Evolutionary conservation across 2,797 vertebrate species (phyloP).

Genomic region (Gambelia wislizenii): DNA sequence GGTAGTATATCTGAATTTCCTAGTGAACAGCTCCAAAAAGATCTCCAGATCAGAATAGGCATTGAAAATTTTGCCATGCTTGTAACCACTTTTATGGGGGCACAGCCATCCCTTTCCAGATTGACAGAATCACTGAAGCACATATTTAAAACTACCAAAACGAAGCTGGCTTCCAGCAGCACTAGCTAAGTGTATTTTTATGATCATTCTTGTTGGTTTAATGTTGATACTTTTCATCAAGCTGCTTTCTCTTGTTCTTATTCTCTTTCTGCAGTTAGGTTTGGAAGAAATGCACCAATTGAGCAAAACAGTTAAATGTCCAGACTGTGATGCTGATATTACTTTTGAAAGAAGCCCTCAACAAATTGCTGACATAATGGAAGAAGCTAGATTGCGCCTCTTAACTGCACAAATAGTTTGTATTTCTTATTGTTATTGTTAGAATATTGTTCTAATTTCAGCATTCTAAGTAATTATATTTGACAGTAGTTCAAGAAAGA

Average conservation of each 20-base stretch:
- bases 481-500: neutral
- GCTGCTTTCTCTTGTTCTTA: neutral
- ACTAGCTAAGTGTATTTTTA: neutral
- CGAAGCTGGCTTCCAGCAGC: neutral
- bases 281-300: slow-evolving; percentile 31
- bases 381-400: slow-evolving; percentile 56
- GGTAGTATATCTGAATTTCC: neutral
- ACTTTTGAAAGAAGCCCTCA: slow-evolving; percentile 31
- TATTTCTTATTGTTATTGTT: slow-evolving; percentile 9
- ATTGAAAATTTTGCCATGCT: neutral
- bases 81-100: neutral
- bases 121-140: neutral
- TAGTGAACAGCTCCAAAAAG: neutral
- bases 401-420: slow-evolving; percentile 56
- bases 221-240: neutral
- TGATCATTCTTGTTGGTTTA: neutral
- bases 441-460: slow-evolving; percentile 7
- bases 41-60: neutral
- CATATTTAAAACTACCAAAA: neutral
- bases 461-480: neutral
- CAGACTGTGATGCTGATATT: slow-evolving; percentile 37
- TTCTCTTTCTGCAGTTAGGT: slow-evolving; percentile 32
- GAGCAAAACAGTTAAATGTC: slow-evolving; percentile 28
- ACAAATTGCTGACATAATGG: slow-evolving; percentile 52
- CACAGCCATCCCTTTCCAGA: neutral